Evolutionary conservation across 2,797 vertebrate genomes (phyloP).

Genomic region (Valencia hispanica): DNA sequence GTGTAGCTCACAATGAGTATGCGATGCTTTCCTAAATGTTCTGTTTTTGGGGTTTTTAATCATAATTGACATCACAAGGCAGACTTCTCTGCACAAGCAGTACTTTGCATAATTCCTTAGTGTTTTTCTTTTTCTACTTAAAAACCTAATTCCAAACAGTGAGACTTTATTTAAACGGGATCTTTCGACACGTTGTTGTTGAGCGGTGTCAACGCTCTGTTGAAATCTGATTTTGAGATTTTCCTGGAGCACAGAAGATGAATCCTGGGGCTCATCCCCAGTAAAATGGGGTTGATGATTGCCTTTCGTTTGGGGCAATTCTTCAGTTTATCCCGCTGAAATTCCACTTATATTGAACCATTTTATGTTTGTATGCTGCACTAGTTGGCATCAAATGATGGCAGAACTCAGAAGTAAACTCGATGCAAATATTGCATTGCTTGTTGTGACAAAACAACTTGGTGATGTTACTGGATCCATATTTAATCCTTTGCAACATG

Average conservation of each 20-base stretch:
- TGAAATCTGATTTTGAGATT: not conserved
- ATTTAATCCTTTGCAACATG: not conserved
- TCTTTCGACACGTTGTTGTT: not conserved
- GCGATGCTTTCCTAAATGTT: not conserved
- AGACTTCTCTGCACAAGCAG: not conserved
- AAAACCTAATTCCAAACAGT: not conserved
- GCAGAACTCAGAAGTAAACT: no score
- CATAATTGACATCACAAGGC: not conserved
- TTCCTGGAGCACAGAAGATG: not conserved
- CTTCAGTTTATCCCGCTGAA: not conserved
- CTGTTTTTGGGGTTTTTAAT: not conserved
- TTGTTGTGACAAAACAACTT: not conserved
- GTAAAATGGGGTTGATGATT: not conserved
- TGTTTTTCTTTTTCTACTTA: not conserved
- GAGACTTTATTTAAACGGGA: not conserved
- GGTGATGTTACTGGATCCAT: not conserved
- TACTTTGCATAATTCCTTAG: not conserved
- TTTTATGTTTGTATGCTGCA: not conserved
- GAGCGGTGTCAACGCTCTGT: not conserved
- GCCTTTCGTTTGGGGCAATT: not conserved
- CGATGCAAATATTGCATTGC: not conserved
- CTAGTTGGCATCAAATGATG: not conserved
- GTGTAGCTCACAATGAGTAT: not conserved
- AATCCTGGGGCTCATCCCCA: not conserved
- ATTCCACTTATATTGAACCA: not conserved